Conservation (phyloP, 1,140 invertebrate species). For the Ylistrum balloti region DNA sequence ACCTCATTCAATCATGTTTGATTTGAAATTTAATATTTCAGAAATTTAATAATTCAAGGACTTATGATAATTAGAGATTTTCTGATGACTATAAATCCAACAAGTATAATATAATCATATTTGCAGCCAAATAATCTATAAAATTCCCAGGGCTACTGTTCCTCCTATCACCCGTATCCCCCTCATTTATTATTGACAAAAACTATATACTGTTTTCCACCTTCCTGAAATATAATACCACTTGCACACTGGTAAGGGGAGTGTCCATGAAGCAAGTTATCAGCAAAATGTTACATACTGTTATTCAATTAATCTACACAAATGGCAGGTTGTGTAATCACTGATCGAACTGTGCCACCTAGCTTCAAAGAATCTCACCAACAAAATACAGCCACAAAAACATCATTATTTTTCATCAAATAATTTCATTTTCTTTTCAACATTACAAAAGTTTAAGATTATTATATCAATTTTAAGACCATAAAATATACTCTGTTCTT, state of each 20-base stretch:
- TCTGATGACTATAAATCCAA: not conserved
- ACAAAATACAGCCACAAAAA: too few relatives aligned
- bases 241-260: not conserved
- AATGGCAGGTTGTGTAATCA: too few relatives aligned
- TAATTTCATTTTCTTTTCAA: too few relatives aligned
- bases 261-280: not conserved
- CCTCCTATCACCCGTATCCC: not conserved
- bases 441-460: too few relatives aligned
- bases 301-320: too few relatives aligned
- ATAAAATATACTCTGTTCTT: too few relatives aligned
- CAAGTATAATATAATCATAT: not conserved
- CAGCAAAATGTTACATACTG: not conserved
- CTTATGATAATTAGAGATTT: not conserved
- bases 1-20: not conserved
- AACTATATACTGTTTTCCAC: not conserved
- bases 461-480: too few relatives aligned
- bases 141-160: not conserved
- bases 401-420: too few relatives aligned
- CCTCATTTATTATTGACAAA: slow-evolving; percentile 8
- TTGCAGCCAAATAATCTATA: not conserved
- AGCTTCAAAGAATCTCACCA: too few relatives aligned
- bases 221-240: not conserved
- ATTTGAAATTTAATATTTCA: slow-evolving; percentile 23
- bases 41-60: not conserved
- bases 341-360: too few relatives aligned